Evolutionary conservation across 2,888 invertebrate genomes (phyloP), one percentile per base, ranked within the genome.

Genomic region (Choristoneura rosaceana): DNA sequence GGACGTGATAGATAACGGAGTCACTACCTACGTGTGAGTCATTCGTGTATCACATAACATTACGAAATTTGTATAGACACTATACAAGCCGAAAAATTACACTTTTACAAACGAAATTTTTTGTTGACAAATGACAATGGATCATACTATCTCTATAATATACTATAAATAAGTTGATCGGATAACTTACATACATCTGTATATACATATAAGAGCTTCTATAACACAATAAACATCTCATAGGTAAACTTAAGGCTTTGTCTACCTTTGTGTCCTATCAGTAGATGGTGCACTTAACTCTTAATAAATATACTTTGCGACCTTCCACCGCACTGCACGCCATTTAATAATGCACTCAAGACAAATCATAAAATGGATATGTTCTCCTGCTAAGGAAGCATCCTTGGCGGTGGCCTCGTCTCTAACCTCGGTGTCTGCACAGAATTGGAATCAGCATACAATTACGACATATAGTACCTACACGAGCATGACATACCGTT

Each of bases 311-410:
- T 43, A 12, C 38, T 47, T n/a, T 4, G n/a, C 25, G 55, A 1
- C 25, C 10, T 55, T 55, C 3, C 38, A 65, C 15, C 38, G 45
- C 50, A 47, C 4, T 41, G 65, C 43, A 65, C 15, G 60, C 50
- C 50, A 52, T 70, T 63, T 50, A 70, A 59, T 14, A 58, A 64
- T 70, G 64, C 60, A 50, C 65, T 65, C 34, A 60, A 25, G 63
- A 38, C 52, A 43, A 34, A 47, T 65, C 64, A 47, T 70, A 65
- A 65, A 70, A 38, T 25, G 45, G 47, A 50, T 55, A 7, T 43
- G 55, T 55, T 70, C 63, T 58, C 63, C 55, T 38, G 70, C 25
- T 47, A 65, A 65, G 70, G 59, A 50, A 47, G 65, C 50, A 52
- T 70, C 70, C 52, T 52, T 52, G 47, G 45, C 14, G 17, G 33